These are phyloP conservation scores for Ciconia nigra DNA, from an alignment of 2,797 vertebrate species.

Conservation along the genomic window DNA sequence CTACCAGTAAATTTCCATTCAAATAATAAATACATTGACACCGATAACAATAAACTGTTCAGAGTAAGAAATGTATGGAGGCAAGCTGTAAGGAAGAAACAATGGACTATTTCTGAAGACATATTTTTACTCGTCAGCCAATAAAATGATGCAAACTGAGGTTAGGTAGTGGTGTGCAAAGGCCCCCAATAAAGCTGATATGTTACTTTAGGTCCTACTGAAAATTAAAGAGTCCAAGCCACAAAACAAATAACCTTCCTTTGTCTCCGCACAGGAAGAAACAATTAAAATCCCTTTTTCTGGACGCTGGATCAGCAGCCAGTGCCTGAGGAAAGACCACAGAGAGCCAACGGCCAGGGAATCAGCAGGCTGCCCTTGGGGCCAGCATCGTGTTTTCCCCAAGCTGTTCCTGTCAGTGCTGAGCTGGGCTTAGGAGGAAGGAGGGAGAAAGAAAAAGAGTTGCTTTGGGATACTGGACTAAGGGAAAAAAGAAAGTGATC, in stretches of 20 bases:
- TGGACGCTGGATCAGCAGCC: background rate
- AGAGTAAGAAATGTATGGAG: background rate
- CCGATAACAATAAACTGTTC: background rate
- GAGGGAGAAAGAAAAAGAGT: background rate
- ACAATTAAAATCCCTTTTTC: background rate
- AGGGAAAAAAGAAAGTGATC: background rate
- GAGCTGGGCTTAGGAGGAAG: background rate
- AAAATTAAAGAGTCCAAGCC: background rate
- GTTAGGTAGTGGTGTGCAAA: background rate
- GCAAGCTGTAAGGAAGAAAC: background rate
- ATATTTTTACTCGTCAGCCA: background rate
- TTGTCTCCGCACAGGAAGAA: background rate
- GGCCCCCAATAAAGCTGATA: background rate
- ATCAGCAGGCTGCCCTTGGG: background rate
- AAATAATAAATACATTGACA: background rate
- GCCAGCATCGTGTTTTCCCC: background rate
- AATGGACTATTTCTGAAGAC: background rate
- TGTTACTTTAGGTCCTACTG: background rate
- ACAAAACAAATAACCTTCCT: background rate
- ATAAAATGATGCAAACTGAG: background rate
- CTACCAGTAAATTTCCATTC: background rate
- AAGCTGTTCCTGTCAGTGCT: background rate
- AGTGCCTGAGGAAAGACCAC: fast-evolving
- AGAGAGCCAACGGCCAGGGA: fast-evolving
- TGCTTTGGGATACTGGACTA: background rate